Evolutionary conservation across 2,113 vertebrate genomes (phyloP), one percentile per base, ranked within the genome.

Genomic region (Oncorhynchus tshawytscha): DNA sequence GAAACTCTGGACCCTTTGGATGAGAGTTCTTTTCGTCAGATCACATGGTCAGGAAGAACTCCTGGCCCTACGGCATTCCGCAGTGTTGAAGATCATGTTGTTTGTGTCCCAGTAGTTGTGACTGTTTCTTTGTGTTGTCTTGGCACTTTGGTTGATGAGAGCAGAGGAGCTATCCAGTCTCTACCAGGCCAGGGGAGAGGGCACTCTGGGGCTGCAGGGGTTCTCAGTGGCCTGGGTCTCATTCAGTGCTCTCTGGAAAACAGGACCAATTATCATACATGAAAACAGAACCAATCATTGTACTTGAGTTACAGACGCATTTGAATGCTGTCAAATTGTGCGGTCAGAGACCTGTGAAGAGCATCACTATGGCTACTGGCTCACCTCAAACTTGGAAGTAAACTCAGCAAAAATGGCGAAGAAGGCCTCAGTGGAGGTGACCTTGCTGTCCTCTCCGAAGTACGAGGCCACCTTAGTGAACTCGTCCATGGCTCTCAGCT

Each of bases 341-440:
- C 3, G 16, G 39, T 45, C 51, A 54, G 51, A 54, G 51, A 16
- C 3, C 12, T 54, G 16, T 54, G 15, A 54, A 67, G 25, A 25
- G 24, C 65, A 29, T 67, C 65, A 15, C 15, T 25, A 64, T 64
- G 60, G 22, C 39, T 2, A 7, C 1, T 0, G 11, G 2, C 94
- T 96, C 85, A 97, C 98, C 97, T 97, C 97, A 80, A 99, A 99
- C 90, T 99, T 99, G 87, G 94, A 94, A 62, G 97, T 96, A 86
- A 99, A 99, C 25, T 98, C 96, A 1, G 96, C 90, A 51, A 99
- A 99, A 87, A 99, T 99, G 86, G 95, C 97, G 3, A 99, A 99
- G 89, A 99, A 99, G 25, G 93, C 87, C 87, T 99, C 98, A 0
- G 97, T 98, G 66, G 92, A 96, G 25, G 95, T 95, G 89, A 93